Conservation (phyloP, 2,113 vertebrate genomes). For the Scytalopus superciliaris region DNA sequence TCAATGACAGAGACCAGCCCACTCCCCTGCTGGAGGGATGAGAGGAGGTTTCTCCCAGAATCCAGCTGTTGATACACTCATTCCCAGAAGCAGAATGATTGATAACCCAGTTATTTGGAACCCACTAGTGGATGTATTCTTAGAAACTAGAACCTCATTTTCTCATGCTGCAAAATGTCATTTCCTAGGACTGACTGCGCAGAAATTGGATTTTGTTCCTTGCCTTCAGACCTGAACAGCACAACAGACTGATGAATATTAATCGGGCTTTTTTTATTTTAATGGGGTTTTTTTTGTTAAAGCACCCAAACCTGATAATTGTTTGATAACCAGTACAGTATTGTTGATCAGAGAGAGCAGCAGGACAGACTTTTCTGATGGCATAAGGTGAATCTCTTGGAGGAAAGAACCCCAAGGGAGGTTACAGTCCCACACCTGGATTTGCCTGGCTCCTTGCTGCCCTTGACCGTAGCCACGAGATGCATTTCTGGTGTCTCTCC, state of each 20-base stretch:
- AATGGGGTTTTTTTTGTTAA: background rate
- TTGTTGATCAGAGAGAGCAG: background rate
- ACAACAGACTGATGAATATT: slow-evolving; percentile 15
- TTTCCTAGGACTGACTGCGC: background rate
- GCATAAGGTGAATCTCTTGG: fast-evolving
- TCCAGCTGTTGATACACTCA: background rate
- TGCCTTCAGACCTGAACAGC: background rate
- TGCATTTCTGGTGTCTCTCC: background rate
- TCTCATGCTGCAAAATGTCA: slow-evolving; percentile 12
- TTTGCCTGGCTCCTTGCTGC: background rate
- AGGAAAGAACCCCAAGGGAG: background rate
- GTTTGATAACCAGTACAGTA: background rate
- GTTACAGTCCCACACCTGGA: background rate
- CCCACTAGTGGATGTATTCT: slow-evolving; percentile 3
- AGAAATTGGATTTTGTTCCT: slow-evolving; percentile 29
- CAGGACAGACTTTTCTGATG: background rate
- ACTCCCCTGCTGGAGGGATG: background rate
- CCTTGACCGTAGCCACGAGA: background rate
- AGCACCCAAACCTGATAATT: background rate
- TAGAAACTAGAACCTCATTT: slow-evolving; percentile 41
- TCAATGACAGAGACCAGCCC: background rate
- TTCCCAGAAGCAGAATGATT: slow-evolving; percentile 23
- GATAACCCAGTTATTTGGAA: slow-evolving; percentile 43
- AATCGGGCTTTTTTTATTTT: background rate
- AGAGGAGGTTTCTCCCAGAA: background rate